Conservation (phyloP, 2,888 invertebrate species). For the Hydroisotoma schaefferi region DNA sequence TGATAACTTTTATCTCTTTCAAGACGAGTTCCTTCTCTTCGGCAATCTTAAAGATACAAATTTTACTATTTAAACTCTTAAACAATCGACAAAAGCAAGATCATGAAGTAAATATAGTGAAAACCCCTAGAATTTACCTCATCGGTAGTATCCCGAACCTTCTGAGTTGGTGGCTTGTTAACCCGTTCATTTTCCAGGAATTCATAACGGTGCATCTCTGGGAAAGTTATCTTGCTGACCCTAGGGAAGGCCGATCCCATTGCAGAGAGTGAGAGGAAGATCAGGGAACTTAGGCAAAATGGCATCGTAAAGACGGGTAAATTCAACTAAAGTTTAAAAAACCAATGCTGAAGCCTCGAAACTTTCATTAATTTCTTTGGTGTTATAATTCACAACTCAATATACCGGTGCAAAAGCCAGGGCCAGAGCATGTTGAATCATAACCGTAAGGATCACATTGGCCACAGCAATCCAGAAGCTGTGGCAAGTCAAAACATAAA, state of each 20-base stretch:
- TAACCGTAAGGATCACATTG: conserved; percentile 52
- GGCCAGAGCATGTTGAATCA: conserved; percentile 51
- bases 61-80: not conserved
- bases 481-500: conserved; percentile 52
- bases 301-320: conserved; percentile 52
- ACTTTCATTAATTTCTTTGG: not conserved
- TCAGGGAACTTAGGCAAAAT: conserved; percentile 51
- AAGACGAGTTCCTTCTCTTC: conserved; percentile 44
- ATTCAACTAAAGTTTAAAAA: conserved; percentile 21
- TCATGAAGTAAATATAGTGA: not conserved
- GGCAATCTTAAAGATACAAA: conserved; percentile 19
- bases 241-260: conserved; percentile 49
- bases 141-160: not conserved
- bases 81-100: too few relatives aligned
- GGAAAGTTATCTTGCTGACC: conserved; percentile 50
- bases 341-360: not conserved
- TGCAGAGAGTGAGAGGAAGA: conserved; percentile 52
- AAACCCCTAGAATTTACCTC: not conserved
- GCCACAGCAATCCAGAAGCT: conserved; percentile 49
- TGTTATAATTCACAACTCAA: not conserved
- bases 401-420: conserved; percentile 50
- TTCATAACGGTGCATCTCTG: conserved; percentile 52
- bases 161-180: not conserved
- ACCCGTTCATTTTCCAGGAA: conserved; percentile 32
- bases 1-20: conserved; percentile 40